Evolutionary conservation across 2,797 vertebrate species (phyloP).

Genomic region (Siniperca obscura): DNA sequence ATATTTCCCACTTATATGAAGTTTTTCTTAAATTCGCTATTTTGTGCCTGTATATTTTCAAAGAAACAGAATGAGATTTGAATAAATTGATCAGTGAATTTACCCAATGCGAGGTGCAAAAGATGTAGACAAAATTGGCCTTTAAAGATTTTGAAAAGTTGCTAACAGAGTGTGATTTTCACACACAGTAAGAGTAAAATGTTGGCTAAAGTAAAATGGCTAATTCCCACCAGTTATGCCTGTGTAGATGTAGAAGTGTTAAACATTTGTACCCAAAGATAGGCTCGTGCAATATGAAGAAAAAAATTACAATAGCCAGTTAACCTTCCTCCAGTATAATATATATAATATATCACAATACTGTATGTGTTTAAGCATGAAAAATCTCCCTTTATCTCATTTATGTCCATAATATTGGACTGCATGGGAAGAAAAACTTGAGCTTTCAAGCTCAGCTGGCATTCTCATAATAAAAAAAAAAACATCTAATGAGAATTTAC

Average conservation of each 20-base stretch:
- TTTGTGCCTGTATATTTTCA: conserved; percentile 4
- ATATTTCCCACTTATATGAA: conserved; percentile 9
- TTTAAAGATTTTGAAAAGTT: conserved; percentile 9
- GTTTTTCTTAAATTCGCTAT: neutral
- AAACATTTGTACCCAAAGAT: conserved; percentile 39
- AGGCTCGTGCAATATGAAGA: conserved; percentile 13
- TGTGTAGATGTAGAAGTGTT: conserved; percentile 40
- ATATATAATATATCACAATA: conserved; percentile 53
- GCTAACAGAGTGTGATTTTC: conserved; percentile 9
- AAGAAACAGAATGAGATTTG: conserved; percentile 6
- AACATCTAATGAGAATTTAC: neutral
- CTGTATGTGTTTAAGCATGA: conserved; percentile 65
- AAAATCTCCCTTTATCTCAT: conserved; percentile 46
- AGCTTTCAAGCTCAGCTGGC: conserved; percentile 17
- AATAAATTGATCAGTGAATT: neutral
- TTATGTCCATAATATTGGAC: conserved; percentile 50
- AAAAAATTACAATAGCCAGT: conserved; percentile 30
- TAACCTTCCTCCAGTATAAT: conserved; percentile 31
- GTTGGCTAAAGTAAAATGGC: neutral
- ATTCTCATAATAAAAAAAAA: conserved; percentile 1
- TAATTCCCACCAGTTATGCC: conserved; percentile 41
- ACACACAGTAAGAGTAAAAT: neutral
- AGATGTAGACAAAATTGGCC: neutral
- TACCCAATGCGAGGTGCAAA: neutral
- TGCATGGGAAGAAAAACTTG: conserved; percentile 56